Evolutionary conservation across 2,797 vertebrate genomes (phyloP).

Genomic region (Pangasius macronema): DNA sequence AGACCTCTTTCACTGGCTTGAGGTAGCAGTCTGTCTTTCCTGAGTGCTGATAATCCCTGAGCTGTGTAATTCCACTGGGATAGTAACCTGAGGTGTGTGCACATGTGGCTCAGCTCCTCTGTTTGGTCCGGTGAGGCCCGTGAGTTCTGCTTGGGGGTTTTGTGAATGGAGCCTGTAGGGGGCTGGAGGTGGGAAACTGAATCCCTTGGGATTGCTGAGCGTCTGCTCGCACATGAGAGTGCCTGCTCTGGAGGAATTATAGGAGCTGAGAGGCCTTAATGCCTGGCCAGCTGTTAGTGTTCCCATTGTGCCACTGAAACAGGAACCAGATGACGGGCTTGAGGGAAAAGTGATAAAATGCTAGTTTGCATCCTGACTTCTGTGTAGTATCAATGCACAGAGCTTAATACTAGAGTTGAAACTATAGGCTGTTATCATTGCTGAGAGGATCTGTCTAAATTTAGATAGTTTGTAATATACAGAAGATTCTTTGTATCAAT

Average conservation of each 20-base stretch:
- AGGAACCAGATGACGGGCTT: conserved; percentile 73
- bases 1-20: conserved; percentile 13
- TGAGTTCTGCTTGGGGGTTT: conserved; percentile 36
- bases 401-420: background rate
- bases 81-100: conserved; percentile 56
- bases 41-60: conserved; percentile 38
- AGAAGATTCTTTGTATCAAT: conserved; percentile 5
- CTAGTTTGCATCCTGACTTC: conserved; percentile 63
- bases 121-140: conserved; percentile 29
- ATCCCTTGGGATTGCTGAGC: conserved; percentile 63
- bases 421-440: background rate
- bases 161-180: conserved; percentile 39
- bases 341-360: conserved; percentile 50
- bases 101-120: conserved; percentile 51
- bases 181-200: conserved; percentile 43
- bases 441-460: background rate
- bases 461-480: background rate
- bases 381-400: conserved; percentile 61
- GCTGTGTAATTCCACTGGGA: conserved; percentile 36
- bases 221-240: conserved; percentile 66
- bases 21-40: conserved; percentile 42
- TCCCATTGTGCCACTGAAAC: conserved; percentile 67
- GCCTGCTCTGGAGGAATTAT: conserved; percentile 64
- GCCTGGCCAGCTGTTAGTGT: conserved; percentile 67
- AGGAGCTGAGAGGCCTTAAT: conserved; percentile 62